Evolutionary conservation across 1,140 invertebrate genomes (phyloP).

Genomic region (Drosophila sucinea): DNA sequence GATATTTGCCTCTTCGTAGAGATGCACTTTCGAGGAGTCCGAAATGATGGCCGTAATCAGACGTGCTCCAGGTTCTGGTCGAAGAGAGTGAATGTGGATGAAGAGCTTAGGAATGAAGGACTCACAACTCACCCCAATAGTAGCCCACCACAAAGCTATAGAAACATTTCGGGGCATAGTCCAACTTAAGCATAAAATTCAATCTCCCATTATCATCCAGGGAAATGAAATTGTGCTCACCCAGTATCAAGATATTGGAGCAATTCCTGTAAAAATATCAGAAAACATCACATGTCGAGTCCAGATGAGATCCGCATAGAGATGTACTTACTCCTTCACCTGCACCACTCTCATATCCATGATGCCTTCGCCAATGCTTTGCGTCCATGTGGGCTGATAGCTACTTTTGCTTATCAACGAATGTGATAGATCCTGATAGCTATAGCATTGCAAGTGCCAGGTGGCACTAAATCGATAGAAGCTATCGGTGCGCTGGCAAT

Average conservation of each 20-base stretch:
- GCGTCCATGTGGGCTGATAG: conserved; percentile 74
- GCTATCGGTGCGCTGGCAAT: conserved; percentile 88
- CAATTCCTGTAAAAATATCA: conserved; percentile 39
- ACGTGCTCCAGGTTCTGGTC: conserved; percentile 84
- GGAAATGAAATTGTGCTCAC: conserved; percentile 73
- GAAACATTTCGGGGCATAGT: conserved; percentile 80
- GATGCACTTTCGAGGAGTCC: conserved; percentile 86
- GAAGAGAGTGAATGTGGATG: not conserved
- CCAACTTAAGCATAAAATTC: conserved; percentile 78
- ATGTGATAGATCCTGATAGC: conserved; percentile 79
- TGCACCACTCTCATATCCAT: conserved; percentile 73
- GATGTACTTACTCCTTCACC: conserved; percentile 65
- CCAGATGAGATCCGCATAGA: not conserved
- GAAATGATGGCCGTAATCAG: conserved; percentile 85
- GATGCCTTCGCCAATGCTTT: conserved; percentile 77
- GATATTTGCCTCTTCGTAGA: conserved; percentile 89
- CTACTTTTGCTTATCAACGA: conserved; percentile 65
- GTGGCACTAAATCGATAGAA: conserved; percentile 88
- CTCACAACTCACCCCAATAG: conserved; percentile 70
- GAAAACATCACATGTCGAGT: not conserved
- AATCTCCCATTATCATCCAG: conserved; percentile 74
- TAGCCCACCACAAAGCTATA: conserved; percentile 76
- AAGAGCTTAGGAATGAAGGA: not conserved
- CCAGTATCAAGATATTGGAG: conserved; percentile 74
- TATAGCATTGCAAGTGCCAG: conserved; percentile 87